A percentile compares a stretch with the other conserved stretches of the same genome.
Evolutionary conservation across 2,113 vertebrate species (phyloP).

Genomic region (Zosterops lateralis): DNA sequence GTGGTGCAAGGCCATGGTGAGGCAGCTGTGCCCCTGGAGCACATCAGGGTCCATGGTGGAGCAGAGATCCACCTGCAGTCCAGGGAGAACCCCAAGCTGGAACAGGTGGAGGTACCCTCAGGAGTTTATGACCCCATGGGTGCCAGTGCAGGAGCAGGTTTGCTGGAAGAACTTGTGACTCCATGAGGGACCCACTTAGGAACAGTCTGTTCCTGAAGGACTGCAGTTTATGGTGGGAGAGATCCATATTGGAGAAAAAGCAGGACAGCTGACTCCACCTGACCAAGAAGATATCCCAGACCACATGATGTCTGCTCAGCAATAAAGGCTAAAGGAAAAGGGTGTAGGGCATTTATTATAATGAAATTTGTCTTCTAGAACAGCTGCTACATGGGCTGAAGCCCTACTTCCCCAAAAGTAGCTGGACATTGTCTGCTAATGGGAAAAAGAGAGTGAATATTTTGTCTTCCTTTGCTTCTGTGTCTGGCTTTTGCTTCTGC

Average conservation of each 20-base stretch:
- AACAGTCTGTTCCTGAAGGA: background rate
- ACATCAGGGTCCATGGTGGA: background rate
- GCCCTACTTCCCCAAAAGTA: background rate
- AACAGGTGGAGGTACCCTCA: background rate
- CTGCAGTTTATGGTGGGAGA: background rate
- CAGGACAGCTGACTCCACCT: background rate
- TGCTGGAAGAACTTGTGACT: background rate
- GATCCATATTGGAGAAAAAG: background rate
- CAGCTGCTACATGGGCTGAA: background rate
- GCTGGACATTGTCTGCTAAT: background rate
- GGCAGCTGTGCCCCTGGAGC: background rate
- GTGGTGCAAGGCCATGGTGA: background rate
- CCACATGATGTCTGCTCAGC: background rate
- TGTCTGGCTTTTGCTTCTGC: background rate
- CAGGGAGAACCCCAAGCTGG: background rate
- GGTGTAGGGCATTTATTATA: background rate
- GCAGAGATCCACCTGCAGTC: background rate
- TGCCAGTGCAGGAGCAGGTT: background rate
- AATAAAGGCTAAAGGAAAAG: background rate
- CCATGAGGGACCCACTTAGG: too few relatives aligned
- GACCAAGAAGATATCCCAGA: background rate
- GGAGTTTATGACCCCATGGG: background rate
- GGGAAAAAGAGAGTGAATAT: background rate
- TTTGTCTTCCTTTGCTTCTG: background rate
- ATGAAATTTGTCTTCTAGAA: background rate